Base-by-base conservation (phyloP, 1,140 invertebrate genomes). In the Onthophagus taurus region DNA sequence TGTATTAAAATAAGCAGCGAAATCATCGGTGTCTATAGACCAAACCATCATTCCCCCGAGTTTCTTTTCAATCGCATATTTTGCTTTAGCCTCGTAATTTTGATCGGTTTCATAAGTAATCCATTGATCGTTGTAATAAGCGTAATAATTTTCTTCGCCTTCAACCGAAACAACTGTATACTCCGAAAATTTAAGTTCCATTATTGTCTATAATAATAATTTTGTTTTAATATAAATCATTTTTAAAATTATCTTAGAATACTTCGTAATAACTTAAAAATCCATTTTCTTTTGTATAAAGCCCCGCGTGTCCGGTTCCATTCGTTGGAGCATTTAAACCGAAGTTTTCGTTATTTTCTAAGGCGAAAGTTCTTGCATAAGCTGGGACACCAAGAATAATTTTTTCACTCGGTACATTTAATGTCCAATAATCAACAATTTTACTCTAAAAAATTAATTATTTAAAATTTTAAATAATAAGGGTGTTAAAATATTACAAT, bases 211-310 rank as follows among this genome's bases (percentile, higher is more conserved):
- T n/a, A n/a, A n/a, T n/a, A 14, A 34, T 7, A 6, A 26, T 7
- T 26, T 12, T 14, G 30, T 31, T 12, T 31, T n/a, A n/a, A n/a
- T n/a, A n/a, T n/a, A n/a, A 31, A 3, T 14, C n/a, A 18, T n/a
- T 4, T 17, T 36, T 3, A 8, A 20, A n/a, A n/a, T n/a, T n/a
- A n/a, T n/a, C n/a, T n/a, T n/a, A n/a, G n/a, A n/a, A n/a, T 34
- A 77, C 74, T 66, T 80, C 77, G 49, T 75, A 80, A 52, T 78
- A 80, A 11, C 77, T 68, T 6, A 84, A 59, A 43, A 74, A 68
- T 42, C 84, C 84, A 23, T 66, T 64, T 29, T 75, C 72, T 49
- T 76, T 68, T 0, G 83, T 85, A 51, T 78, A 80, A 11, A 66
- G 54, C 2, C 82, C 82, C 19, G 74, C 63, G 35, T 55, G 46